Percentiles rank a stretch among this genome's conserved stretches.
phyloP scores from a whole-genome alignment of 2,888 invertebrate genomes.

The Heliothis peltigera region DNA sequence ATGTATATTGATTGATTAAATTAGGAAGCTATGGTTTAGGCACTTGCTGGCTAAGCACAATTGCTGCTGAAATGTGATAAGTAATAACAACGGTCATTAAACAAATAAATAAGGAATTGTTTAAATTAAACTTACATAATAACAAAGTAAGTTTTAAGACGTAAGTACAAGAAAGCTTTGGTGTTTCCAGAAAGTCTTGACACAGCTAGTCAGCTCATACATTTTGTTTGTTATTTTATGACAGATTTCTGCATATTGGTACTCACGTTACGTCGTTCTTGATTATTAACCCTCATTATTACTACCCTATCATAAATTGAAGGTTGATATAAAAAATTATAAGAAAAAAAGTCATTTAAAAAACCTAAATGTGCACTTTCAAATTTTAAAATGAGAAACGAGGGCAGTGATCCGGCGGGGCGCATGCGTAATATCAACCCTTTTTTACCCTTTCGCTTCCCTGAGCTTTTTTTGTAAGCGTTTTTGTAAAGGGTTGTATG shows the following conservation, averaged over 20 bases:
- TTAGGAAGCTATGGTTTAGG: no score
- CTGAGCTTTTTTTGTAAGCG: slow-evolving; percentile 86
- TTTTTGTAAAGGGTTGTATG: slow-evolving; percentile 88
- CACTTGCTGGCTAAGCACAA: no score
- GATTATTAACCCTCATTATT: slow-evolving; percentile 54
- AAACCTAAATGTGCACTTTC: slow-evolving; percentile 66
- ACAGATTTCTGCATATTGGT: slow-evolving; percentile 2
- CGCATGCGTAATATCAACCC: slow-evolving; percentile 89
- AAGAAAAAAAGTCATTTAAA: slow-evolving; percentile 61
- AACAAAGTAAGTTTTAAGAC: no score
- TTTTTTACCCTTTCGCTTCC: slow-evolving; percentile 89
- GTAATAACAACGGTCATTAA: no score
- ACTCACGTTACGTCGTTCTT: slow-evolving; percentile 28
- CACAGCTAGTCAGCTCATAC: no score
- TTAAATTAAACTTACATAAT: no score
- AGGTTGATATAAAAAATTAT: slow-evolving; percentile 39
- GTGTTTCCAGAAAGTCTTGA: no score
- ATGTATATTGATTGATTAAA: no score
- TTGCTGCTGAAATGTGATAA: no score
- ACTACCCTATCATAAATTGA: slow-evolving; percentile 48
- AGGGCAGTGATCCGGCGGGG: slow-evolving; percentile 85
- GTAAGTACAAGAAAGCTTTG: no score
- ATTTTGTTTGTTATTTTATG: not conserved
- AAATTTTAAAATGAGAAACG: slow-evolving; percentile 84
- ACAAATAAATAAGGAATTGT: no score